Conservation (phyloP, 2,113 vertebrate genomes). For the Ctenodactylus gundi region DNA sequence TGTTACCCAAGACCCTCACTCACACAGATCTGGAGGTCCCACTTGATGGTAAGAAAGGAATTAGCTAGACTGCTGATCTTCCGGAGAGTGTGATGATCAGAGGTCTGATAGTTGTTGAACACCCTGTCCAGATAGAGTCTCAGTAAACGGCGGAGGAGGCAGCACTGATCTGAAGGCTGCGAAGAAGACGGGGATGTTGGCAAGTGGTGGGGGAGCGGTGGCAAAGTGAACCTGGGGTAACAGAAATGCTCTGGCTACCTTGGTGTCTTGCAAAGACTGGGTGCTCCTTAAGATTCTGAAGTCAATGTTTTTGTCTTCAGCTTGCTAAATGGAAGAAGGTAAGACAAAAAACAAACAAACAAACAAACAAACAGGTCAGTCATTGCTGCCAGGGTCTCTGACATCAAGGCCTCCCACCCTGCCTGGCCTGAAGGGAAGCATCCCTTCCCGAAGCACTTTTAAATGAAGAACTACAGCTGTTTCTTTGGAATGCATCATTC, state of each 20-base stretch:
- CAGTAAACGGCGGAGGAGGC: conserved; percentile 87
- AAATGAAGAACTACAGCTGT: not conserved
- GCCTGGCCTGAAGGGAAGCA: not conserved
- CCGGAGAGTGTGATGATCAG: conserved; percentile 75
- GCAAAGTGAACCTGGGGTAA: not conserved
- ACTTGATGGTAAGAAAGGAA: conserved; percentile 87
- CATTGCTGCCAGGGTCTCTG: not conserved
- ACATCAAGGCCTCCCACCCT: not conserved
- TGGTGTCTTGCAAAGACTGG: conserved; percentile 57
- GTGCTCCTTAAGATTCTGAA: conserved; percentile 66
- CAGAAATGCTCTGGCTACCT: conserved; percentile 43
- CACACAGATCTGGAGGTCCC: conserved; percentile 88
- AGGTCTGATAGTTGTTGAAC: conserved; percentile 83
- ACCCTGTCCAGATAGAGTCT: conserved; percentile 90
- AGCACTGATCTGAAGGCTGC: conserved; percentile 87
- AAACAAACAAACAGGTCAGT: not conserved
- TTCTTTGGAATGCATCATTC: not conserved
- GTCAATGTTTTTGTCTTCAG: conserved; percentile 63
- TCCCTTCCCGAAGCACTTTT: not conserved
- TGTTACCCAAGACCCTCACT: conserved; percentile 67
- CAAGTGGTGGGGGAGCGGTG: not conserved
- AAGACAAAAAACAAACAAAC: conserved; percentile 7
- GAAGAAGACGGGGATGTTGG: not conserved
- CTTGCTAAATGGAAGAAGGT: conserved; percentile 65
- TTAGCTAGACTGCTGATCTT: conserved; percentile 88